These are phyloP conservation scores for Ochotona curzoniae DNA, from an alignment of 2,113 vertebrate species.

Conservation along the genomic window DNA sequence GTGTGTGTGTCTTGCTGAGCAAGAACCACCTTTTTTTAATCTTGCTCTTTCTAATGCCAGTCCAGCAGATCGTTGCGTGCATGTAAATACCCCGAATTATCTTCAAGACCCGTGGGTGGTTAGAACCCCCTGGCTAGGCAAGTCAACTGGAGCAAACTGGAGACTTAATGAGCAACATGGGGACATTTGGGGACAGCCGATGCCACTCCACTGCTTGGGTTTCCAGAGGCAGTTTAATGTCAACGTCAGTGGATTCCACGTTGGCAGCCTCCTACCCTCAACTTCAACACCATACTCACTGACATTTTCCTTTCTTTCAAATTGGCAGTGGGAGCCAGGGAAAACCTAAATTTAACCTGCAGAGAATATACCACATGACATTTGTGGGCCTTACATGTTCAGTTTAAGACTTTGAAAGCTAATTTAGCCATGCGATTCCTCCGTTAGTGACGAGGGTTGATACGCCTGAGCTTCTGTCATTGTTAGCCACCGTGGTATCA, in stretches of 20 bases:
- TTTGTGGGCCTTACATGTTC: slow-evolving; percentile 85
- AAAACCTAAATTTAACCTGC: slow-evolving; percentile 89
- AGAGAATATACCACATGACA: slow-evolving; percentile 86
- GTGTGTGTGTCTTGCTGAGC: not conserved
- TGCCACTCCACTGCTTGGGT: slow-evolving; percentile 69
- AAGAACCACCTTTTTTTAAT: not conserved
- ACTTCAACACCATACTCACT: slow-evolving; percentile 77
- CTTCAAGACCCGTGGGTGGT: slow-evolving; percentile 70
- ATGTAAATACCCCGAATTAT: slow-evolving; percentile 71
- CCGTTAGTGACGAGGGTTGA: slow-evolving; percentile 80
- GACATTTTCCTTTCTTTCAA: slow-evolving; percentile 87
- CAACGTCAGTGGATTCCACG: slow-evolving; percentile 78
- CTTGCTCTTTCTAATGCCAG: slow-evolving; percentile 18
- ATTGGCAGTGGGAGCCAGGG: slow-evolving; percentile 84
- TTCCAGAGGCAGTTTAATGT: slow-evolving; percentile 80
- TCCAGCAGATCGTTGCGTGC: slow-evolving; percentile 19
- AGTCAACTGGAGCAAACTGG: slow-evolving; percentile 84
- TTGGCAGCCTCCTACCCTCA: slow-evolving; percentile 79
- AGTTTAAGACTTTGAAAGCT: slow-evolving; percentile 87
- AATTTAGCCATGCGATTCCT: slow-evolving; percentile 86
- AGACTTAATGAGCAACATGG: slow-evolving; percentile 77
- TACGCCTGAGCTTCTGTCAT: slow-evolving; percentile 85
- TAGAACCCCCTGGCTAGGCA: slow-evolving; percentile 75
- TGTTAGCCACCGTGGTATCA: slow-evolving; percentile 80
- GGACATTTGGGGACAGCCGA: slow-evolving; percentile 76